Base-by-base conservation (phyloP, 2,888 invertebrate species). In the Rhamnusium bicolor region DNA sequence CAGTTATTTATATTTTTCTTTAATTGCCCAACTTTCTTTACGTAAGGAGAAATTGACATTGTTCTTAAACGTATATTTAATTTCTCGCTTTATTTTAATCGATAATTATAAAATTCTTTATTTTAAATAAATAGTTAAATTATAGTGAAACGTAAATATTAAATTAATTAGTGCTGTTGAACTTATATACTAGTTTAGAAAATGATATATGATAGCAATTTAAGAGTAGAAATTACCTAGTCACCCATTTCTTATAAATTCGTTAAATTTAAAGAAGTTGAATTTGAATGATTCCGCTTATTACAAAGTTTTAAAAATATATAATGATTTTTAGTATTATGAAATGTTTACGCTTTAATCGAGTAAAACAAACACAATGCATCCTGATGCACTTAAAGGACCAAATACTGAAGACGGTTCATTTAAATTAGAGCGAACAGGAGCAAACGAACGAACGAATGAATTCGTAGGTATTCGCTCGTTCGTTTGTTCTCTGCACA, bases 11-110 rank as follows among this genome's bases (percentile, higher is more conserved):
- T 40, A n/a, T 40, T n/a, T 32, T n/a, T 40, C n/a, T n/a, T 2
- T 40, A 40, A 40, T 40, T 40, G n/a, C 40, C 4, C 40, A 19
- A 5, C 53, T 53, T 53, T 53, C 53, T 53, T 53, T 53, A 19
- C 12, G 40, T 12, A 40, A 32, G 24, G 53, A 53, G 54, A 56
- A 56, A 56, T 27, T 56, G 27, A 16, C 27, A 56, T 56, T 27
- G 24, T 27, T 56, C 14, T 27, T n/a, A 24, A 53, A 27, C 27
- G 24, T 27, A 27, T 12, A 12, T 40, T 24, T 56, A n/a, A 27
- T 56, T 14, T 27, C 24, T 6, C 27, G 14, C n/a, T 27, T 56
- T 27, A 27, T 24, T 54, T 6, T 14, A 54, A 21, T 54, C n/a
- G 12, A 56, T 14, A n/a, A 1, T 27, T 56, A 14, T 27, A 27